Evolutionary conservation across 2,113 vertebrate species (phyloP).

Genomic region (Lagopus leucura): DNA sequence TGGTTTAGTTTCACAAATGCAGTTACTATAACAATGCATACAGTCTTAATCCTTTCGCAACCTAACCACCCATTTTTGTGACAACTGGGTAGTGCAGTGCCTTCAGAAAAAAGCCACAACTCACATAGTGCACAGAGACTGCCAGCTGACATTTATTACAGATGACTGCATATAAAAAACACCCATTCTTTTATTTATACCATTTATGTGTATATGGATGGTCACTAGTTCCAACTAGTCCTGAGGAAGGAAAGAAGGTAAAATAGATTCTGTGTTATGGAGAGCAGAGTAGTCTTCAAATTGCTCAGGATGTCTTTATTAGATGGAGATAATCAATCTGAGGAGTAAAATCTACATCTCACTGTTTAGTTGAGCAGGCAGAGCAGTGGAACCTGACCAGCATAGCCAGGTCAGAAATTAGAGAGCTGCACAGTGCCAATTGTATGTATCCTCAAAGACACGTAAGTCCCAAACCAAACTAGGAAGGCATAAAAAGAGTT

Average conservation of each 20-base stretch:
- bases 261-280: neutral
- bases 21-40: slow-evolving; percentile 49
- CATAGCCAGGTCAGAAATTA: neutral
- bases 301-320: neutral
- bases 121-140: neutral
- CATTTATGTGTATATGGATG: neutral
- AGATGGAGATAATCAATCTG: neutral
- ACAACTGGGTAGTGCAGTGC: neutral
- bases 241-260: neutral
- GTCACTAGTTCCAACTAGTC: neutral
- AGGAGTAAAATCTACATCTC: neutral
- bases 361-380: neutral
- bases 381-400: neutral
- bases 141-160: slow-evolving; percentile 9
- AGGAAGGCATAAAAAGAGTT: neutral
- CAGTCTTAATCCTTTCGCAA: slow-evolving; percentile 18
- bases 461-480: neutral
- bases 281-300: neutral
- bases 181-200: neutral
- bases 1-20: slow-evolving; percentile 54
- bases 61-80: slow-evolving; percentile 24
- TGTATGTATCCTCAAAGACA: neutral
- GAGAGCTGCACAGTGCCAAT: neutral
- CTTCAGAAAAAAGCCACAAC: neutral
- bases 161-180: neutral